These are phyloP conservation scores for Tetropium fuscum DNA, from an alignment of 2,888 invertebrate species.

Conservation along the genomic window DNA sequence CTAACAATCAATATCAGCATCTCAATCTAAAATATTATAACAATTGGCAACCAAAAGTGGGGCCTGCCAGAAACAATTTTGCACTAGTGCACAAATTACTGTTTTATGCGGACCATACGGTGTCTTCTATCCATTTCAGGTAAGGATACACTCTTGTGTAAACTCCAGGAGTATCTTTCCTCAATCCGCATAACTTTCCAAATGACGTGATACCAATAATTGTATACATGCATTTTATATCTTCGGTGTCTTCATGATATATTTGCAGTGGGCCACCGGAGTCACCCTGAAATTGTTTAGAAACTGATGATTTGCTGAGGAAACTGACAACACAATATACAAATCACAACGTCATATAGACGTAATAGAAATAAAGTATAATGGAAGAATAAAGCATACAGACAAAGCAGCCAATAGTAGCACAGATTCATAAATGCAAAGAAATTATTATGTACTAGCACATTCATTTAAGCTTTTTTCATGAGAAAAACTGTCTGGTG, in stretches of 20 bases:
- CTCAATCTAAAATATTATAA: too few relatives aligned
- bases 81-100: neutral
- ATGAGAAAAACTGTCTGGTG: too few relatives aligned
- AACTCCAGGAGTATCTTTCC: constrained; percentile 60
- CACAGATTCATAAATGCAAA: too few relatives aligned
- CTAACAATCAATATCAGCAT: too few relatives aligned
- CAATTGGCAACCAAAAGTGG: too few relatives aligned
- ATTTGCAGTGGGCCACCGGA: constrained; percentile 74
- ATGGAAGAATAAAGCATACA: too few relatives aligned
- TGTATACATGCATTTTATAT: constrained; percentile 64
- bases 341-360: too few relatives aligned
- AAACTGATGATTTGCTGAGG: neutral
- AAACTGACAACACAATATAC: neutral
- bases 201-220: constrained; percentile 66
- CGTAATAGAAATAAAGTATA: too few relatives aligned
- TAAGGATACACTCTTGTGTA: constrained; percentile 65
- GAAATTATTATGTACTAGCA: too few relatives aligned
- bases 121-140: constrained; percentile 65
- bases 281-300: constrained; percentile 68
- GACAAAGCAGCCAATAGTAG: too few relatives aligned
- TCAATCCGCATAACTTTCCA: constrained; percentile 61
- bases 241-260: constrained; percentile 46
- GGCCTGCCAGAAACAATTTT: neutral
- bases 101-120: constrained; percentile 59
- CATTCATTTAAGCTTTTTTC: too few relatives aligned